These are phyloP conservation scores for Lycocerus yunnanus DNA, from an alignment of 2,888 invertebrate species.

Conservation along the genomic window DNA sequence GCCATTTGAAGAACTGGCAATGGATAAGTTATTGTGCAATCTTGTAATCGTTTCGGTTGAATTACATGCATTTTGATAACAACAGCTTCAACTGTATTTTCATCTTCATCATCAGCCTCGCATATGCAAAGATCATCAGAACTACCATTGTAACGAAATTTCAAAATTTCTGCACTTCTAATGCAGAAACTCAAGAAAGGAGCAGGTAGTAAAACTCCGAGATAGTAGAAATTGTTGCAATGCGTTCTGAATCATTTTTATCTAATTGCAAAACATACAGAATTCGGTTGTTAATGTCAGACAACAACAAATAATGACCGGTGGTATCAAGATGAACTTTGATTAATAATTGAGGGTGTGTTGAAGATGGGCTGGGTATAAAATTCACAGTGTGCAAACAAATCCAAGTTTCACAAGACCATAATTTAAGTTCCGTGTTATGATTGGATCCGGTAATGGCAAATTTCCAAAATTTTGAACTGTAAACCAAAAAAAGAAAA, in stretches of 20 bases:
- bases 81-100: conserved; percentile 57
- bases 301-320: conserved; percentile 83
- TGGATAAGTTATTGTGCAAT: conserved; percentile 54
- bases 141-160: conserved; percentile 54
- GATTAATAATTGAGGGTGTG: conserved; percentile 58
- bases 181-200: conserved; percentile 90
- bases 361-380: conserved; percentile 57
- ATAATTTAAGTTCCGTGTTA: conserved; percentile 88
- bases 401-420: conserved; percentile 95
- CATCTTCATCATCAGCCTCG: conserved; percentile 63
- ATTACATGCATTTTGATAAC: conserved; percentile 75
- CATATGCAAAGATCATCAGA: conserved; percentile 62
- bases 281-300: conserved; percentile 83
- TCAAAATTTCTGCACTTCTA: conserved; percentile 70
- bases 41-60: conserved; percentile 88
- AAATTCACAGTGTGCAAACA: conserved; percentile 89
- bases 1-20: conserved; percentile 41
- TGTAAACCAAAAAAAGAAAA: conserved; percentile 44
- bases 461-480: conserved; percentile 91
- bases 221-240: conserved; percentile 73
- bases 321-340: conserved; percentile 84
- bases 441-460: conserved; percentile 89
- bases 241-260: conserved; percentile 64
- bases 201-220: conserved; percentile 87
- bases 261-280: conserved; percentile 80